Conservation (phyloP, 92 coral and sea anemone genomes). For the Scolanthus callimorphus region DNA sequence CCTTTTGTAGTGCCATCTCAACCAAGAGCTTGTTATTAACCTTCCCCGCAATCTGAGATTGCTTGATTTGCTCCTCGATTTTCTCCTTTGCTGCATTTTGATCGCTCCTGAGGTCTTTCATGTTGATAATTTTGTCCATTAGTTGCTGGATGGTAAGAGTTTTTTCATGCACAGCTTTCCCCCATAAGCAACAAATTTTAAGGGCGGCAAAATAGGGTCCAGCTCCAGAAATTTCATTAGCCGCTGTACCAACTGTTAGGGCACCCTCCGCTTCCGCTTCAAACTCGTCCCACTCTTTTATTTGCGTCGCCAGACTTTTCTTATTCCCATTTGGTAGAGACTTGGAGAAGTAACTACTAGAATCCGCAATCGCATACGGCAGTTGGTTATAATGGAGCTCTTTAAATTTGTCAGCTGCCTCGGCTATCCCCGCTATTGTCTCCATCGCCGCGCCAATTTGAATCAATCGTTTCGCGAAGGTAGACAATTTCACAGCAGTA, state of each 20-base stretch:
- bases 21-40: no score
- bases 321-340: constrained; percentile 23
- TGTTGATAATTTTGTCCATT: constrained; percentile 16
- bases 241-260: constrained; percentile 34
- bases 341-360: constrained; percentile 28
- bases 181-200: constrained; percentile 33
- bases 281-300: constrained; percentile 49
- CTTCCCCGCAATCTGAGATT: constrained; percentile 18
- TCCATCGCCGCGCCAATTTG: no score
- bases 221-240: constrained; percentile 39
- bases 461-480: no score
- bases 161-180: constrained; percentile 34
- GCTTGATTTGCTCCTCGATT: constrained; percentile 9
- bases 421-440: no score
- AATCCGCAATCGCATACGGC: constrained; percentile 23
- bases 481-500: no score
- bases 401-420: constrained; percentile 25
- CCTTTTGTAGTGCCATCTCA: no score
- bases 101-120: constrained; percentile 22
- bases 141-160: constrained; percentile 36
- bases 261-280: constrained; percentile 25
- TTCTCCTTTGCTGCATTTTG: constrained; percentile 27
- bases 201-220: constrained; percentile 38
- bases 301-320: constrained; percentile 36
- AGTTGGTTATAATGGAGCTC: constrained; percentile 19